A percentile compares a stretch with the other conserved stretches of the same genome.
phyloP scores from a whole-genome alignment of 2,888 invertebrate species.

The Gisinianus flammeolus region DNA sequence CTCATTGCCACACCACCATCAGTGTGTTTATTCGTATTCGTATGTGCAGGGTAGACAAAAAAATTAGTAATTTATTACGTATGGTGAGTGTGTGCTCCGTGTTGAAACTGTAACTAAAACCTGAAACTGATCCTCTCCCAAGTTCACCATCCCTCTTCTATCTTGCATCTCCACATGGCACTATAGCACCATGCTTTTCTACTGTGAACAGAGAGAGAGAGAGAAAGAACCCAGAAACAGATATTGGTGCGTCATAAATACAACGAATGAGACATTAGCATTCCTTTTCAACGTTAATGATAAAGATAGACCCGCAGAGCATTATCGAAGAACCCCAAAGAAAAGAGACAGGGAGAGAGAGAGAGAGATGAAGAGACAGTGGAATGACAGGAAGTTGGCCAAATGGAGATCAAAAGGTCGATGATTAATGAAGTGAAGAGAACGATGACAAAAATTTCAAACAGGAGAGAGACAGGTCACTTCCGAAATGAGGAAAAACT shows the following conservation, averaged over 20 bases:
- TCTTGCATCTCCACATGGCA: neutral
- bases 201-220: too few species aligned
- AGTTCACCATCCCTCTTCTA: neutral
- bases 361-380: neutral
- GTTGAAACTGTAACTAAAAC: too few species aligned
- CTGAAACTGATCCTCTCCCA: too few species aligned
- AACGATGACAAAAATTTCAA: slow-evolving; percentile 48
- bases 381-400: slow-evolving; percentile 33
- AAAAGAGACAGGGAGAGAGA: neutral
- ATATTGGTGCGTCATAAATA: slow-evolving; percentile 14
- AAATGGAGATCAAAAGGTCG: slow-evolving; percentile 34
- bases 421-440: slow-evolving; percentile 57
- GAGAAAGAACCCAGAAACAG: too few species aligned
- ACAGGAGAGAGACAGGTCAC: slow-evolving; percentile 53
- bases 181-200: too few species aligned
- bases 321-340: neutral
- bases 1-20: neutral
- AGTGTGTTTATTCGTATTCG: neutral
- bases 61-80: neutral
- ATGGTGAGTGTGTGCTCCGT: neutral
- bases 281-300: slow-evolving; percentile 19
- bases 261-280: slow-evolving; percentile 25
- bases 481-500: slow-evolving; percentile 46
- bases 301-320: slow-evolving; percentile 1
- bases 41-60: neutral